Base-by-base conservation (phyloP, 2,113 vertebrate genomes). In the Gymnobelideus leadbeateri region DNA sequence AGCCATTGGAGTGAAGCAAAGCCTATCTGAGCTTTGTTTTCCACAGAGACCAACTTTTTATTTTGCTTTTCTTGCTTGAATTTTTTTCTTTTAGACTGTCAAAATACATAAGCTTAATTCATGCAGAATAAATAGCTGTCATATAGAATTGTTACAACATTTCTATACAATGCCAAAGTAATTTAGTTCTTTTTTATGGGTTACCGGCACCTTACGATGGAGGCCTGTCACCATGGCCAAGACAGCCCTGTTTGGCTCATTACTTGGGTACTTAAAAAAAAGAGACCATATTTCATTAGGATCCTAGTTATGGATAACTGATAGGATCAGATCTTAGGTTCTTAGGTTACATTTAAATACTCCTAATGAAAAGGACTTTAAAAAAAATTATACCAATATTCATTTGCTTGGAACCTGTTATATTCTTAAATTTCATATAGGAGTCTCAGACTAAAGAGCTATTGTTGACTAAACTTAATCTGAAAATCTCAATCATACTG, bases 401-500 rank as follows among this genome's bases (percentile, higher is more conserved):
- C 95, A 94, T 97, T 98, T 0, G 95, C 95, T 96, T 97, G 91
- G 89, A 97, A 92, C 43, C 95, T 96, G 97, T 90, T 97, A 89
- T 96, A 93, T 95, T 97, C 94, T 98, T 94, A 96, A 97, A 96
- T 97, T 96, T 96, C 68, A 96, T 96, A 94, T 97, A 97, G 94
- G 53, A 84, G 93, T 91, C 61, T 47, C 94, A 92, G 97, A 97
- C 94, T 95, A 98, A 95, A 94, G 92, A 90, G 92, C 54, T 89
- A 11, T 97, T 97, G 96, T 97, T 94, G n/a, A 92, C 96, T 92
- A 57, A 94, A 92, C 28, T 57, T 96, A 96, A 96, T 96, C 84
- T 94, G 55, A 12, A 97, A 52, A 96, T 97, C 95, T 98, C 6
- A 37, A 16, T 96, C 95, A 93, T 97, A 50, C 90, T 96, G 31